Base-by-base conservation (phyloP, 2,797 vertebrate species). In the Chrosomus eos region DNA sequence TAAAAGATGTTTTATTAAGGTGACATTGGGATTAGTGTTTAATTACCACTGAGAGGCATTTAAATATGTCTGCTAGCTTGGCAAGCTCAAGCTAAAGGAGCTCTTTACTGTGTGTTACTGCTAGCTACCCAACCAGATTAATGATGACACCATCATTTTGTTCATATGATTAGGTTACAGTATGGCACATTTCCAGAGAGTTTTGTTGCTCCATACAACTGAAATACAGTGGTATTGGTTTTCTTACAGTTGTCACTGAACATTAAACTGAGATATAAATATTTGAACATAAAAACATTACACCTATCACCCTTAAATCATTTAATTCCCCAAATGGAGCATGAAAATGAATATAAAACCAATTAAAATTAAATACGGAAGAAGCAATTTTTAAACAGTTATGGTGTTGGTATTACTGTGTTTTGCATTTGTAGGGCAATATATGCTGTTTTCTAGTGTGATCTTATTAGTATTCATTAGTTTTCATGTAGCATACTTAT, bases 1-100 rank as follows among this genome's bases (percentile, higher is more conserved):
- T 93, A 93, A 94, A 93, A 90, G 88, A 89, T 91, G 92, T 93
- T 92, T 88, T 88, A 89, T 89, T 88, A 81, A 88, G 88, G 80
- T 90, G 86, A 87, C 86, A 83, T 87, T 89, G 85, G 73, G 82
- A 79, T 86, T 85, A 81, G 67, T 83, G 84, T 82, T 88, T 87
- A 85, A 89, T 87, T 89, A 84, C 38, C 67, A 80, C 80, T 70
- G 60, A 87, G 80, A 86, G 85, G 58, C 82, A 75, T 87, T 90
- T 80, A 14, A 79, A 84, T 78, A 72, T 67, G 26, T 60, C 38
- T 82, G 51, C 71, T 31, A 53, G 31, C 43, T 78, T 73, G 76
- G 78, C 26, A 64, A 45, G 55, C 45, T 81, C 53, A 55, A 4
- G 64, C 75, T 68, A 45, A 77, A 28, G 9, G 26, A 71, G 70